Percentiles rank a stretch among this genome's conserved stretches.
phyloP scores from a whole-genome alignment of 2,888 invertebrate species.

The Odontocolon sp. region DNA sequence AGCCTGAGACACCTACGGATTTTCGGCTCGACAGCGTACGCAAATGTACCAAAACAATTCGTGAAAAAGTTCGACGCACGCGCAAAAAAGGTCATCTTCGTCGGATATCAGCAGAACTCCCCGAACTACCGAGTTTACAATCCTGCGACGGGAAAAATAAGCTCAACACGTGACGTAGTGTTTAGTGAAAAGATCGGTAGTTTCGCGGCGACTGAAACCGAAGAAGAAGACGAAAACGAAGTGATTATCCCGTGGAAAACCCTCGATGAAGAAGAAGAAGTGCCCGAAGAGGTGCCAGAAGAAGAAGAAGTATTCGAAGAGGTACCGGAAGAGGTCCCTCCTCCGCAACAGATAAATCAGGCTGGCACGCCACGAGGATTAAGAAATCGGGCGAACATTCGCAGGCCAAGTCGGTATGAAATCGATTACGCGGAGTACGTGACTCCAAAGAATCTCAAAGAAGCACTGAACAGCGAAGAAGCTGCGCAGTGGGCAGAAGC shows the following conservation, averaged over 20 bases:
- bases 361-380: neutral
- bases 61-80: constrained; percentile 61
- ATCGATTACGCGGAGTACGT: constrained; percentile 12
- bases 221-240: neutral
- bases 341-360: neutral
- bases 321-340: neutral
- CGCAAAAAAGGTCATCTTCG: constrained; percentile 57
- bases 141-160: neutral
- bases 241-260: constrained; percentile 6
- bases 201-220: neutral
- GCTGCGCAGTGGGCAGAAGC: constrained; percentile 17
- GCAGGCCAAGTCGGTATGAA: constrained; percentile 2
- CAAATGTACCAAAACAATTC: constrained; percentile 52
- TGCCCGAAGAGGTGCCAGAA: neutral
- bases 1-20: constrained; percentile 47
- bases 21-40: constrained; percentile 57
- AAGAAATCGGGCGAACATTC: constrained; percentile 6
- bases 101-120: constrained; percentile 37
- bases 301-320: constrained; percentile 9
- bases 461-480: neutral
- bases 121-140: constrained; percentile 41
- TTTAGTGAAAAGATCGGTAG: neutral
- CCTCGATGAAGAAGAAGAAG: neutral
- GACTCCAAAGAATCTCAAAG: neutral
- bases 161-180: constrained; percentile 27